Evolutionary conservation across 2,113 vertebrate genomes (phyloP).

Genomic region (Lamprotornis superbus): DNA sequence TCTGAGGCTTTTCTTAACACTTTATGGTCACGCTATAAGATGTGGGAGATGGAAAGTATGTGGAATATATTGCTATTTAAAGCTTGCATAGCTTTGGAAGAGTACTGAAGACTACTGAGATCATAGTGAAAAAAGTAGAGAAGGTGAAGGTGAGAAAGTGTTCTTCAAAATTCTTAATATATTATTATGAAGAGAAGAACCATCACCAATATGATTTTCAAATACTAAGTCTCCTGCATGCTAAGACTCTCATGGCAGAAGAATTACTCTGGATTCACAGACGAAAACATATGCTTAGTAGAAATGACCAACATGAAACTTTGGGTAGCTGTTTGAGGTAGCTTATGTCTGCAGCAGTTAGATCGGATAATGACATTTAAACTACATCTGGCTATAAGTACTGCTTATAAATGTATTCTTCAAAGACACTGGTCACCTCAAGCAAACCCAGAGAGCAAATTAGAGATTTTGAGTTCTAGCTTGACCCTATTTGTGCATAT

Average conservation of each 20-base stretch:
- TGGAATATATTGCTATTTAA: conserved; percentile 19
- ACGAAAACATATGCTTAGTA: not conserved
- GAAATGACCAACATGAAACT: not conserved
- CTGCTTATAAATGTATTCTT: not conserved
- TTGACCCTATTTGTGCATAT: not conserved
- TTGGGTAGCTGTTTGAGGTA: not conserved
- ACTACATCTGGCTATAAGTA: not conserved
- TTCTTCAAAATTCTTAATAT: not conserved
- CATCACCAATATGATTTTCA: not conserved
- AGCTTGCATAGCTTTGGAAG: not conserved
- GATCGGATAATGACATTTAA: not conserved
- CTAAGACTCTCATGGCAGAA: not conserved
- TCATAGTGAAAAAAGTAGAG: not conserved
- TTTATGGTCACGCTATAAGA: not conserved
- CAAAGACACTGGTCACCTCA: not conserved
- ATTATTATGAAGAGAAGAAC: not conserved
- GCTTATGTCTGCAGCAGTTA: not conserved
- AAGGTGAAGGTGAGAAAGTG: not conserved
- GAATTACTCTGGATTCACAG: not conserved
- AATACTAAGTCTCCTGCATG: not conserved
- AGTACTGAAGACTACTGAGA: not conserved
- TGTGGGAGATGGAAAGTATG: conserved; percentile 14
- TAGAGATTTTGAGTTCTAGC: not conserved
- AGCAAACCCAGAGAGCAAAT: not conserved
- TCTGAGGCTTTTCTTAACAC: not conserved